These are phyloP conservation scores for Sarcoramphus papa DNA, from an alignment of 2,797 vertebrate genomes.

Conservation along the genomic window DNA sequence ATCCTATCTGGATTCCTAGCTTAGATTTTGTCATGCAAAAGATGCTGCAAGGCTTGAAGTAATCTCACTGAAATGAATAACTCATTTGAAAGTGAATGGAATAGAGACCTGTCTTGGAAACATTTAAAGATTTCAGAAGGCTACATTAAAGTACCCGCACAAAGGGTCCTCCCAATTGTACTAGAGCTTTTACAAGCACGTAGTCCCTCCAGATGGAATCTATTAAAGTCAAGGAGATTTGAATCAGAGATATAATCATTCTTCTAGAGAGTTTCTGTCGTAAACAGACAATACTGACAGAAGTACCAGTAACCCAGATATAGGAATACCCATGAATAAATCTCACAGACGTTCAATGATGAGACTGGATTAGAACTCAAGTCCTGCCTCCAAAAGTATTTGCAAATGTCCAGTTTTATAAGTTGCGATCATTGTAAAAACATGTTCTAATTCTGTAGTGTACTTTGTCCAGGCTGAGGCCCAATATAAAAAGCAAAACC, in stretches of 20 bases:
- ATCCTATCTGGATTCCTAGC: neutral
- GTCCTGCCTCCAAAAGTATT: neutral
- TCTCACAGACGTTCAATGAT: neutral
- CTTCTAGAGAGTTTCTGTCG: neutral
- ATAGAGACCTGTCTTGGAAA: neutral
- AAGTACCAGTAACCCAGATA: neutral
- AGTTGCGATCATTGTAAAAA: neutral
- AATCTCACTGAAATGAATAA: slow-evolving; percentile 35
- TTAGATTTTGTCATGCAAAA: slow-evolving; percentile 40
- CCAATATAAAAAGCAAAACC: neutral
- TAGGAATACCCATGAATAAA: neutral
- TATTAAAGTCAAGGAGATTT: neutral
- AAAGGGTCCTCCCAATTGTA: neutral
- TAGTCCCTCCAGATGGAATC: slow-evolving; percentile 4
- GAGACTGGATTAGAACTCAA: neutral
- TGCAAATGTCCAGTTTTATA: neutral
- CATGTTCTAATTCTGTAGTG: neutral
- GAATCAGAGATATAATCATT: neutral
- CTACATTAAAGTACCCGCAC: neutral
- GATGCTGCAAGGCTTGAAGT: neutral
- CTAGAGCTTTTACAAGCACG: neutral
- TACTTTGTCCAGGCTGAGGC: neutral
- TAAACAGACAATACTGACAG: neutral
- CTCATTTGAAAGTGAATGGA: slow-evolving; percentile 52
- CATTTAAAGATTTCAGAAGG: neutral